Conservation (phyloP, 1,140 invertebrate genomes). For the Linepithema humile region DNA sequence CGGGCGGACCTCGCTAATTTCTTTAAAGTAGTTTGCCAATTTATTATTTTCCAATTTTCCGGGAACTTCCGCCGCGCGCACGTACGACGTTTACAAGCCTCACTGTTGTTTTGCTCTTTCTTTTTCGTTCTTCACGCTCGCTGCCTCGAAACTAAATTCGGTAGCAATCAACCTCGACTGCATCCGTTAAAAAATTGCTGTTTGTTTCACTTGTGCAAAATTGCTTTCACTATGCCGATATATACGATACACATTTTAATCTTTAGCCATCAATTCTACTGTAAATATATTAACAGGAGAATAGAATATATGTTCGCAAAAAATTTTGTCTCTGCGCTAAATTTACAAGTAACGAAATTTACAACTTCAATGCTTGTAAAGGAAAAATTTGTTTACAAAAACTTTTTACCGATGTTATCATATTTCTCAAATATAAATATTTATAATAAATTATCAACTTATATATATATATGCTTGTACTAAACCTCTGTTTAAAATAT, state of each 20-base stretch:
- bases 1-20: conserved; percentile 76
- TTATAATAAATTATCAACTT: not conserved
- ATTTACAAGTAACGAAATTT: not conserved
- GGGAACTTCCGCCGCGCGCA: conserved; percentile 61
- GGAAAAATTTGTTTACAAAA: not conserved
- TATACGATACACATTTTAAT: conserved; percentile 19
- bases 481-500: no score
- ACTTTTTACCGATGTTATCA: not conserved
- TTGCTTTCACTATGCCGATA: conserved; percentile 23
- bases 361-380: not conserved
- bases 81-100: conserved; percentile 57
- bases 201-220: conserved; percentile 40
- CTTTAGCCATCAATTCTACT: not conserved
- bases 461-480: no score
- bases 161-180: conserved; percentile 16
- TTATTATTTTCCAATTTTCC: conserved; percentile 81
- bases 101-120: conserved; percentile 58
- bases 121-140: conserved; percentile 60
- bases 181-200: conserved; percentile 50
- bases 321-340: not conserved
- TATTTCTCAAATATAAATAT: not conserved
- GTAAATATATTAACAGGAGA: conserved; percentile 9
- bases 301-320: not conserved
- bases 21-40: conserved; percentile 81
- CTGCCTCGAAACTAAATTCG: conserved; percentile 44